A percentile compares a stretch with the other conserved stretches of the same genome.
Conservation (phyloP, 2,113 vertebrate genomes). For the Bujurquina vittata region DNA sequence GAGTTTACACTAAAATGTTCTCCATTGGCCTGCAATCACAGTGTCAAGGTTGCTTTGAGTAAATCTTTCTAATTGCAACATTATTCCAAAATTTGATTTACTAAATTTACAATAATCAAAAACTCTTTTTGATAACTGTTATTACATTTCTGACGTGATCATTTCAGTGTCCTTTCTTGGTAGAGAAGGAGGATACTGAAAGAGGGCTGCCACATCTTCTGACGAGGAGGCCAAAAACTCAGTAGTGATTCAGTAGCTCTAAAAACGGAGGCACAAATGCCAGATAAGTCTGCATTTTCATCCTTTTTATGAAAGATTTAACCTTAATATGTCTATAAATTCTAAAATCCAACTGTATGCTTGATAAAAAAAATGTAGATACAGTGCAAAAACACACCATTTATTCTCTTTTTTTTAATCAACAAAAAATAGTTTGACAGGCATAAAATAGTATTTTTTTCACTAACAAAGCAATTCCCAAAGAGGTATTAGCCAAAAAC, state of each 20-base stretch:
- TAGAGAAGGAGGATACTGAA: too few species aligned
- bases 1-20: background rate
- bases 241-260: background rate
- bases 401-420: background rate
- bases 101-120: background rate
- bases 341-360: background rate
- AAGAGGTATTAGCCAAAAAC: background rate
- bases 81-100: background rate
- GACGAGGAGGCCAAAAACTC: background rate
- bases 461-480: background rate
- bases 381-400: background rate
- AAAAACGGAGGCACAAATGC: background rate
- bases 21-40: background rate
- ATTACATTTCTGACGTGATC: background rate
- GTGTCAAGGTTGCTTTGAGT: background rate
- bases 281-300: background rate
- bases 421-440: background rate
- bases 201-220: background rate
- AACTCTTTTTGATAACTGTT: background rate
- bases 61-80: background rate
- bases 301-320: background rate
- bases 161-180: background rate
- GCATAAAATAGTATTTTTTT: background rate
- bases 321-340: background rate
- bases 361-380: background rate